Evolutionary conservation across 2,113 vertebrate species (phyloP), one percentile per base, ranked within the genome.

Genomic region (Terrapene triunguis): DNA sequence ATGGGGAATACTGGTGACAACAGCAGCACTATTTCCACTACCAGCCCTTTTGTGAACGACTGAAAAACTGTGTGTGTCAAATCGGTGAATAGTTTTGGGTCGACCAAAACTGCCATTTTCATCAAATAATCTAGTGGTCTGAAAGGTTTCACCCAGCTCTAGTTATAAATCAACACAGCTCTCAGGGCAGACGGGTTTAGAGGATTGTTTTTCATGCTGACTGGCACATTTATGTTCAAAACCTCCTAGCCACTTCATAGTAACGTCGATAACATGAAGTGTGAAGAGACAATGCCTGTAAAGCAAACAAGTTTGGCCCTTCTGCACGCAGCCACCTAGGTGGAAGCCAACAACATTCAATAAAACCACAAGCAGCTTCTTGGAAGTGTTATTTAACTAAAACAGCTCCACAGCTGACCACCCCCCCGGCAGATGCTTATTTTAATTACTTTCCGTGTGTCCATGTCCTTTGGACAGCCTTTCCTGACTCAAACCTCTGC

Each of bases 141-240:
- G 32, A 19, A n/a, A 21, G 17, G 19, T 69, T n/a, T n/a, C 14
- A 5, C 16, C 62, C 62, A 17, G 35, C 62, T n/a, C 62, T 19
- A 69, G 62, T n/a, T 35, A 35, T 19, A 17, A 69, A 17, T 19
- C 62, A n/a, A n/a, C 62, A 16, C 29, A 6, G 59, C 29, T 32
- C 29, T 14, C 29, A 4, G 14, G 13, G 59, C 27, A 59, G 27
- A 59, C 2, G 11, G 16, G 27, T 12, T 9, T 42, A 54, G 74
- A 3, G 32, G 38, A 8, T 5, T 78, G 21, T 35, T 5, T 10
- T 79, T 11, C 10, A 84, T 27, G 32, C 4, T 8, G 5, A 8
- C 5, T 6, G 24, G 27, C 13, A 22, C 0, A 0, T 48, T 81
- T 59, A n/a, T 53, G 4, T 29, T 82, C 38, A 48, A 22, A 83